Evolutionary conservation across 2,888 invertebrate genomes (phyloP).

Genomic region (Lymantria dispar): DNA sequence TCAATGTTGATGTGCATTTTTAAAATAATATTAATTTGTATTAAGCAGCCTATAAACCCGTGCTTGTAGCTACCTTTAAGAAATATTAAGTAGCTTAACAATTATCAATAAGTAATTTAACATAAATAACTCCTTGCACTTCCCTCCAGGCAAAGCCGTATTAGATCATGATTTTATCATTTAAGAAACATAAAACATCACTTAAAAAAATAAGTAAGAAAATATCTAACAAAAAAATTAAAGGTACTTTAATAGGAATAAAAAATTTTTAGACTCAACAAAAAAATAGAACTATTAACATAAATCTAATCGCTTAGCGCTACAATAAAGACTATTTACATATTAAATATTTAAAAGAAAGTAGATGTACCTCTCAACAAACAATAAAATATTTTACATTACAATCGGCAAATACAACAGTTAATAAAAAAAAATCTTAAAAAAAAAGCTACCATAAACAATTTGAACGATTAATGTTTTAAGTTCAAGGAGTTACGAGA

Average conservation of each 20-base stretch:
- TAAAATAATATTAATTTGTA: conserved; percentile 43
- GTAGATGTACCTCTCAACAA: conserved; percentile 31
- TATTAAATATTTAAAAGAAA: conserved; percentile 40
- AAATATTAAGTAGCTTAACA: conserved; percentile 59
- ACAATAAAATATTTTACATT: conserved; percentile 31
- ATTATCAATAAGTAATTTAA: conserved; percentile 44
- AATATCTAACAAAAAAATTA: conserved; percentile 60
- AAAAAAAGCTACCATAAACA: conserved; percentile 12
- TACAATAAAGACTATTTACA: conserved; percentile 53
- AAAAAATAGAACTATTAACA: conserved; percentile 49
- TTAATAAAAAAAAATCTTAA: conserved; percentile 8
- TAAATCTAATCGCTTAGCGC: conserved; percentile 62
- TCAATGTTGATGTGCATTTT: conserved; percentile 30
- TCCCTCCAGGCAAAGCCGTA: conserved; percentile 36
- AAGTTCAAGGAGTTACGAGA: conserved; percentile 31
- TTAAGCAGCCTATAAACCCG: conserved; percentile 65
- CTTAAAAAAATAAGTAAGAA: conserved; percentile 50
- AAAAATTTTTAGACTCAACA: conserved; percentile 69
- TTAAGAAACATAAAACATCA: conserved; percentile 38
- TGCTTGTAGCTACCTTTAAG: conserved; percentile 56
- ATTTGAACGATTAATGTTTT: conserved; percentile 14
- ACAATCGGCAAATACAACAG: conserved; percentile 28
- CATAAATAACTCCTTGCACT: conserved; percentile 70
- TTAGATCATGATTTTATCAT: conserved; percentile 65
- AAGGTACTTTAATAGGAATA: conserved; percentile 79